Evolutionary conservation across 2,113 vertebrate genomes (phyloP).

Genomic region (Chionomys nivalis): DNA sequence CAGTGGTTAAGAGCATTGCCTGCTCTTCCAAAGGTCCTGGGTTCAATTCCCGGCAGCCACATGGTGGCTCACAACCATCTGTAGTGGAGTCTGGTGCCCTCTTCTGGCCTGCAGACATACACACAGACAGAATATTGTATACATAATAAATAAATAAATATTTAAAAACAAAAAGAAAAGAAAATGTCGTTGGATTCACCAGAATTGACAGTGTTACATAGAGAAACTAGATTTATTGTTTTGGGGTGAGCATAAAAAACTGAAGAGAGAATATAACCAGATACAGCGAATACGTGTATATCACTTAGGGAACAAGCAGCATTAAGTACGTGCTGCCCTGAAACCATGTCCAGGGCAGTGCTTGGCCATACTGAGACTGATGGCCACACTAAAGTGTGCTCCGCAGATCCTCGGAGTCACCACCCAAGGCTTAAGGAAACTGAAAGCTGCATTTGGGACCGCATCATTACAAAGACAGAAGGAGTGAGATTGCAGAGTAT

Average conservation of each 20-base stretch:
- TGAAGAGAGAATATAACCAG: neutral
- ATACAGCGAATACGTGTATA: neutral
- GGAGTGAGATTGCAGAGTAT: too few species aligned
- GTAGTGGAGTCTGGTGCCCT: too few species aligned
- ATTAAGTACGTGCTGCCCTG: neutral
- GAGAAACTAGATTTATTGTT: neutral
- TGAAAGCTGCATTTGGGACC: neutral
- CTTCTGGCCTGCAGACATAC: too few species aligned
- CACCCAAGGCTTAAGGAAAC: neutral
- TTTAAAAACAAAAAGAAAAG: too few species aligned
- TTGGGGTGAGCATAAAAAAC: neutral
- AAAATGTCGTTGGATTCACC: neutral
- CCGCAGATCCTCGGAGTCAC: neutral
- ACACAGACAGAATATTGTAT: too few species aligned
- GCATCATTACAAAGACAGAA: neutral
- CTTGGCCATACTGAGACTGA: neutral
- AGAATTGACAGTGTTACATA: neutral
- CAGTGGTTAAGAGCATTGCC: too few species aligned
- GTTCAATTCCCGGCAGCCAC: too few species aligned
- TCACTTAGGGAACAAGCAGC: neutral
- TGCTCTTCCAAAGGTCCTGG: too few species aligned
- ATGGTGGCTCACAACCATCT: too few species aligned
- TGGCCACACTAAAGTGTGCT: neutral
- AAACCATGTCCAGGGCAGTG: neutral
- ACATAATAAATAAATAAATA: too few species aligned